Base-by-base conservation (phyloP, 2,888 invertebrate genomes). In the Mylabris sibirica region DNA sequence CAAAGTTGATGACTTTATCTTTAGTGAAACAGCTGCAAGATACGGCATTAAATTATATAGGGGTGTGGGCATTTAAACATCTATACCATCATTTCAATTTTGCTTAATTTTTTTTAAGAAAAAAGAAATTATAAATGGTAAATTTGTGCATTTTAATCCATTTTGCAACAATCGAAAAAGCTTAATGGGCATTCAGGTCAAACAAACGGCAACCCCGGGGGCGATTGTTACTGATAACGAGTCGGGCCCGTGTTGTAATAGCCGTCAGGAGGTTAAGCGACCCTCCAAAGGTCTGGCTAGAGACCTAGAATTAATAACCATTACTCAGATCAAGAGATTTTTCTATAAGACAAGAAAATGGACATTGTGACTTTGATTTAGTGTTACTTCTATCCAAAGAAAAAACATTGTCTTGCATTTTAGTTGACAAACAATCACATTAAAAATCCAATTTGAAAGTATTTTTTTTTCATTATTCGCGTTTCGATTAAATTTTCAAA, bases 191-290 rank as follows among this genome's bases (percentile, higher is more conserved):
- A 78, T 79, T 75, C 76, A 75, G 79, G 77, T 78, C 79, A 78
- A 79, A 77, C 75, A 76, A 78, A 76, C 79, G 77, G 77, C 75
- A 77, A 77, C 81, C 79, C n/a, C 81, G 76, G 77, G 24, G 79
- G 80, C 80, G 82, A 83, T 83, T 82, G 81, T 81, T 81, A 78
- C 77, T 76, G 82, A 82, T 82, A 83, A 82, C 82, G 81, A 82
- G 79, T 76, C 70, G 69, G 75, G 71, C 74, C 72, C 70, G 75
- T 72, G 75, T 74, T 76, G 79, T 80, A 81, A 81, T 81, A 80
- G 80, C 80, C 79, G 75, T 76, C 80, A 76, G 74, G 78, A 76
- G 76, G 74, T 69, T 73, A 70, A 75, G 79, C 76, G 77, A 76
- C 77, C 77, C 81, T 79, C 79, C 74, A 72, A 80, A 77, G 81